Evolutionary conservation across 2,797 vertebrate species (phyloP), one percentile per base, ranked within the genome.

Genomic region (Anolis apletophallus): DNA sequence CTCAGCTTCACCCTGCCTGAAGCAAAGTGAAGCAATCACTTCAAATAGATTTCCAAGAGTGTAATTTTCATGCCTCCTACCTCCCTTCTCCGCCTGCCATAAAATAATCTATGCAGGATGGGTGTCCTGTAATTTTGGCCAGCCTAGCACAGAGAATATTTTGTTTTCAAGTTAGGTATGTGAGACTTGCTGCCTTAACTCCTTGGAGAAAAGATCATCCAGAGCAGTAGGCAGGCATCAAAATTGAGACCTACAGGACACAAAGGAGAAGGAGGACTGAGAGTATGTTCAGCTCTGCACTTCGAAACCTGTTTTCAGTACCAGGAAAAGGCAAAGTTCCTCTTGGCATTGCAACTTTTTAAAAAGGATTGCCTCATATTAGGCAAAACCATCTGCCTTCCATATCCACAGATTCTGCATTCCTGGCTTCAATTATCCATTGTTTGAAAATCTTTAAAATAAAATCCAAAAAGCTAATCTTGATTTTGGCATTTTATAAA

Each of bases 21-120:
- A 78, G 86, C 75, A 79, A 64, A 21, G 64, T 73, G 81, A 83
- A 83, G 57, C 55, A 83, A 84, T 73, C 32, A n/a, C 57, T 87
- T 78, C 76, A 61, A 84, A 87, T 19, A 84, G 26, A 80, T 67
- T 80, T 50, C 68, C 72, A 57, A 68, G 23, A 61, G n/a, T 61
- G 71, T 29, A 69, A 26, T 82, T 61, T 68, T 40, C 86, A 61
- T 54, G 26, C 52, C 67, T 87, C 54, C 57, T 36, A 23, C 55
- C 57, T 40, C 40, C 34, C 64, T 46, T n/a, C 54, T 59, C 32
- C 10, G 34, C 29, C 57, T 76, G 73, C 57, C 67, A 71, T 64
- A 50, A 64, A 83, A 72, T 54, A 72, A 72, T n/a, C 6, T 14
- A 61, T n/a, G 55, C n/a, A 26, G 72, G 21, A 76, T 21, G n/a